Conservation (phyloP, 2,113 vertebrate species). For the Sapayoa aenigma region DNA sequence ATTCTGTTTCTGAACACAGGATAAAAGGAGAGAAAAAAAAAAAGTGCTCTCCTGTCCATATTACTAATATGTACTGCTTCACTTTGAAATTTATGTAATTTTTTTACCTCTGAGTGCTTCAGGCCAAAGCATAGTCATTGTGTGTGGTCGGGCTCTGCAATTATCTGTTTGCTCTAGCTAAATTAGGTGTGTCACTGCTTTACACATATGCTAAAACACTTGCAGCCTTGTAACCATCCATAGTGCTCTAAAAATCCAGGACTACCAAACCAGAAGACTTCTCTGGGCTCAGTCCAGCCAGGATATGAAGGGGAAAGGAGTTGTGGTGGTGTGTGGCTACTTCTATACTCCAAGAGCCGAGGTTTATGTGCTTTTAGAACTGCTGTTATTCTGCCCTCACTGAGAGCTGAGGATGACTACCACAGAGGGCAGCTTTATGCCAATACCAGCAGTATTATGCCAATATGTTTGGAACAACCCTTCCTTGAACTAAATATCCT, state of each 20-base stretch:
- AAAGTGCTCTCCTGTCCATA: not conserved
- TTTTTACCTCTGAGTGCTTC: not conserved
- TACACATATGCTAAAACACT: not conserved
- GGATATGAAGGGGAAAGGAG: not conserved
- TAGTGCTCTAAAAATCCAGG: not conserved
- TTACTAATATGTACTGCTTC: constrained; percentile 43
- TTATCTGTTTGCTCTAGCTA: not conserved
- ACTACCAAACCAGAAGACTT: not conserved
- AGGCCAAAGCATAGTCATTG: not conserved
- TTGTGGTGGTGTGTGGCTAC: not conserved
- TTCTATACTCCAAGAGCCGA: not conserved
- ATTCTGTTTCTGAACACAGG: constrained; percentile 62
- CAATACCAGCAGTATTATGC: not conserved
- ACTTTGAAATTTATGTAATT: not conserved
- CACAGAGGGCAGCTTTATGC: not conserved
- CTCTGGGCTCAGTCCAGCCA: not conserved
- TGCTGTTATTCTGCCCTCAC: not conserved
- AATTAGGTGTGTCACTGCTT: not conserved
- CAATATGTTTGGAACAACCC: not conserved
- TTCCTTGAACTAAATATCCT: not conserved
- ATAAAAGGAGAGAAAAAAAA: not conserved
- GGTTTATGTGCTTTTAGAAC: not conserved
- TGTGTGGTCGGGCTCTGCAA: not conserved
- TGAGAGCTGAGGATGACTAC: not conserved
- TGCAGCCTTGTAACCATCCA: not conserved